Percentiles rank a stretch among this genome's conserved stretches.
Conservation (phyloP, 2,113 vertebrate genomes). For the human region GRCh38 chr9:2234001-2234500, state of each 20-base stretch:
- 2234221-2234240: accelerated
- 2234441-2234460: background rate
- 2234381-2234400: background rate
- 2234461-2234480: background rate
- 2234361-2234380: background rate
- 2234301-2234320: background rate
- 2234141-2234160: background rate
- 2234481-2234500: background rate
- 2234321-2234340: background rate
- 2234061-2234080: background rate
- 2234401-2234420: background rate
- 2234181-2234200: slow-evolving; percentile 14
- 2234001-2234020: background rate
- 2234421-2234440: background rate
- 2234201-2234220: background rate
- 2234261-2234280: background rate
- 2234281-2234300: background rate
- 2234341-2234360: background rate
- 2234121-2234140: background rate
- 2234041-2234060: background rate
- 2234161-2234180: background rate
- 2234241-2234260: background rate
- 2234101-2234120: background rate
- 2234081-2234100: background rate
- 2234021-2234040: background rate